Percentiles rank a stretch among this genome's conserved stretches.
Evolutionary conservation across 2,113 vertebrate species (phyloP).

Genomic region (Ginglymostoma cirratum): DNA sequence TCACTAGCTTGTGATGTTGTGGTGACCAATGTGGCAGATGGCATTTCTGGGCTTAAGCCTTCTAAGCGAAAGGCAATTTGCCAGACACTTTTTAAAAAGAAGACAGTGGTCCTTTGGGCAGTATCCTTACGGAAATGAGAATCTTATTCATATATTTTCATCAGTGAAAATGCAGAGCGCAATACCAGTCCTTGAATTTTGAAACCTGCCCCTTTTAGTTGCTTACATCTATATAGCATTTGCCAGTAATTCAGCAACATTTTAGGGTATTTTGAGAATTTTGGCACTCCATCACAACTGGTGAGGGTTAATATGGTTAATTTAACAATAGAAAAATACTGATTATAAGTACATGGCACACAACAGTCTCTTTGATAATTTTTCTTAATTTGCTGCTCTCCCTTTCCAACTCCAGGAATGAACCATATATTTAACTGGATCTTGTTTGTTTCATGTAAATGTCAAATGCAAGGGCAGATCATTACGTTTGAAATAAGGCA

Average conservation of each 20-base stretch:
- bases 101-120: background rate
- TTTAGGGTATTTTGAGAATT: background rate
- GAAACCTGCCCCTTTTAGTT: background rate
- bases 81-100: background rate
- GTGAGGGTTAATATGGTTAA: background rate
- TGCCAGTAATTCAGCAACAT: background rate
- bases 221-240: background rate
- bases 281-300: background rate
- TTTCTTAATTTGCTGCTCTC: background rate
- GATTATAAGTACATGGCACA: background rate
- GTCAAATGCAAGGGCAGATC: background rate
- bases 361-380: background rate
- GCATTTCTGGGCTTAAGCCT: background rate
- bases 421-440: background rate
- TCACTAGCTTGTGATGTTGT: background rate
- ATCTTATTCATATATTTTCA: background rate
- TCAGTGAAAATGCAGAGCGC: background rate
- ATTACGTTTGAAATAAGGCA: slow-evolving; percentile 10
- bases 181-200: background rate
- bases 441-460: background rate
- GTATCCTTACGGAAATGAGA: background rate
- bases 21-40: background rate
- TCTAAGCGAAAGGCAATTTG: background rate
- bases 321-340: background rate
- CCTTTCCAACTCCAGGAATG: background rate